Evolutionary conservation across 2,113 vertebrate genomes (phyloP).

Genomic region (Sapayoa aenigma): DNA sequence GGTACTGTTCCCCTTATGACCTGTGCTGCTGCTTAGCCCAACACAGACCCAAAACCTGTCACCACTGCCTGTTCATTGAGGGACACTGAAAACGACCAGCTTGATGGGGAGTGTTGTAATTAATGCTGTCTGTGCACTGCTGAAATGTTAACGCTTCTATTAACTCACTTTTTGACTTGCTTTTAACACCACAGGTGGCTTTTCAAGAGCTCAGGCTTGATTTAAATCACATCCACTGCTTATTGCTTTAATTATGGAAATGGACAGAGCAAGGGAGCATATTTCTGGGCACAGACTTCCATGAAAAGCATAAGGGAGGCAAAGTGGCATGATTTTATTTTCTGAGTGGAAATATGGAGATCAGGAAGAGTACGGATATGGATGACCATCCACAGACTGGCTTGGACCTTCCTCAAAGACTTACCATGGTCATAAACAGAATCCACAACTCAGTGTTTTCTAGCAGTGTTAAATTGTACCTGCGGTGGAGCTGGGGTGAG

Average conservation of each 20-base stretch:
- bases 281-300: neutral
- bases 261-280: neutral
- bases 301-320: neutral
- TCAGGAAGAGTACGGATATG: neutral
- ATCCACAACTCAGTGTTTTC: neutral
- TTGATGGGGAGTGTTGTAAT: neutral
- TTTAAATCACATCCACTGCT: slow-evolving; percentile 34
- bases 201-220: slow-evolving; percentile 45
- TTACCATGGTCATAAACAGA: neutral
- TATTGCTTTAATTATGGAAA: slow-evolving; percentile 52
- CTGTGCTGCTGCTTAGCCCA: neutral
- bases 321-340: neutral
- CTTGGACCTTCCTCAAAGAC: neutral
- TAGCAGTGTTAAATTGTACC: rapidly evolving
- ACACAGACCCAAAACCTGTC: neutral
- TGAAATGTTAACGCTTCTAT: slow-evolving; percentile 44
- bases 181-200: slow-evolving; percentile 66
- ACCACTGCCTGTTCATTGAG: neutral
- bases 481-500: neutral
- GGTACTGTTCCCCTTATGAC: neutral
- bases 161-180: slow-evolving; percentile 38
- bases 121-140: neutral
- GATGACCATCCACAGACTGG: neutral
- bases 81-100: neutral
- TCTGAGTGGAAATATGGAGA: neutral